These are phyloP conservation scores for Sphaeramia orbicularis DNA, from an alignment of 2,797 vertebrate species.

Conservation along the genomic window DNA sequence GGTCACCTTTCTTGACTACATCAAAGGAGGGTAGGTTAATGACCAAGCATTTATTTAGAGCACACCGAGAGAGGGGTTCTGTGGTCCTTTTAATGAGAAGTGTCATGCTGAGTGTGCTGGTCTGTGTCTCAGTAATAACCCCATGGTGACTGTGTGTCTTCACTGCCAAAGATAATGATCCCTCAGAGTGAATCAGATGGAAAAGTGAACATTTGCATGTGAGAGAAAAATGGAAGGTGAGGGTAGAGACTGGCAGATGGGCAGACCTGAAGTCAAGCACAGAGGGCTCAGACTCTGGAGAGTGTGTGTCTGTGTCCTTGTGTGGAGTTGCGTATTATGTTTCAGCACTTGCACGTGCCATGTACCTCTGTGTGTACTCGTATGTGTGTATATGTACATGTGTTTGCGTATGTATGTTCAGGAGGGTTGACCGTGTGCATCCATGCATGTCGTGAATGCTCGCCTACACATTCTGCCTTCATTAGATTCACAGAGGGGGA, in stretches of 20 bases:
- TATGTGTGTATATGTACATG: conserved; percentile 26
- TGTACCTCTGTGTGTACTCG: not conserved
- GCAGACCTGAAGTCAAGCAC: conserved; percentile 39
- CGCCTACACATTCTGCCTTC: conserved; percentile 71
- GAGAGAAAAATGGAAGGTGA: conserved; percentile 26
- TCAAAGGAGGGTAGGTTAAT: conserved; percentile 96
- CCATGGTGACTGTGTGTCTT: conserved; percentile 40
- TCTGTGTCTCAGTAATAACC: conserved; percentile 43
- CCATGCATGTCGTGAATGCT: conserved; percentile 59
- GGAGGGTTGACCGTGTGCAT: conserved; percentile 57
- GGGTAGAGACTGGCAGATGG: conserved; percentile 49
- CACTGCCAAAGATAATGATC: conserved; percentile 63
- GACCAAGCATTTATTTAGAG: not conserved
- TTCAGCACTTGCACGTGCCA: not conserved
- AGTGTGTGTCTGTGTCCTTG: conserved; percentile 8
- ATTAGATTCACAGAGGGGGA: conserved; percentile 70
- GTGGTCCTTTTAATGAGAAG: conserved; percentile 51
- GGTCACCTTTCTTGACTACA: conserved; percentile 98
- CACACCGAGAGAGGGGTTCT: conserved; percentile 16
- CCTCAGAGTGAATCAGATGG: conserved; percentile 30
- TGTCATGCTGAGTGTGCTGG: conserved; percentile 36
- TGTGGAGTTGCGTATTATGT: conserved; percentile 30
- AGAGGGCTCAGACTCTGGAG: conserved; percentile 8
- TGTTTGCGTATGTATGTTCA: conserved; percentile 32
- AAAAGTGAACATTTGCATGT: conserved; percentile 51